A percentile compares a stretch with the other conserved stretches of the same genome.
Conservation (phyloP, 2,888 invertebrate genomes). For the Rhagonycha fulva region DNA sequence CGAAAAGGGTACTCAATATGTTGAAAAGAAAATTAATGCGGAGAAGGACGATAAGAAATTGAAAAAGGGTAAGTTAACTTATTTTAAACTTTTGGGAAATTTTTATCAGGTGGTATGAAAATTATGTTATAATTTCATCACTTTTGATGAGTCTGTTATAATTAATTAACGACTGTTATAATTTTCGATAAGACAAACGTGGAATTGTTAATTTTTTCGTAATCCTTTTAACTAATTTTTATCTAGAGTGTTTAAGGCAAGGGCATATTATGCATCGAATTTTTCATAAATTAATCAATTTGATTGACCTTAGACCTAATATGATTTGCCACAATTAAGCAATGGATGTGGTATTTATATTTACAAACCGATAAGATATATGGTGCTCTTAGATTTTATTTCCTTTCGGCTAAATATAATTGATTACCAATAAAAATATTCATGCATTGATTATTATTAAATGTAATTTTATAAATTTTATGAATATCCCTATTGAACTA, state of each 20-base stretch:
- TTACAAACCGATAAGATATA: conserved; percentile 8
- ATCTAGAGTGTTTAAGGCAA: not conserved
- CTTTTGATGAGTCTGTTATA: not conserved
- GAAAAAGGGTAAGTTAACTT: conserved; percentile 35
- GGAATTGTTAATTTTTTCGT: not conserved
- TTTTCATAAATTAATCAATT: conserved; percentile 12
- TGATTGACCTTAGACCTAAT: conserved; percentile 12
- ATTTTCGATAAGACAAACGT: not conserved
- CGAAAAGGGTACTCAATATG: conserved; percentile 60
- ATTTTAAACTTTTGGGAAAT: not conserved
- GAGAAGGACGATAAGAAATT: conserved; percentile 58
- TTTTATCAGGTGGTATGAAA: not conserved
- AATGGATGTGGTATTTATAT: conserved; percentile 11
- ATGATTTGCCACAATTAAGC: conserved; percentile 9
- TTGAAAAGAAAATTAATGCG: conserved; percentile 59
- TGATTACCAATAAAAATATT: not conserved
- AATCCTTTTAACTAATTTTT: not conserved
- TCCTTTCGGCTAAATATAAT: not conserved
- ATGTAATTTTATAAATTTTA: not conserved
- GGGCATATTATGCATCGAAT: conserved; percentile 4
- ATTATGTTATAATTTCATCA: not conserved
- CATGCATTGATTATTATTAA: not conserved
- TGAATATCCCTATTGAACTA: not conserved
- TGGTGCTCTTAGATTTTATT: not conserved
- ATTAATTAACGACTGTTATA: not conserved